These are phyloP conservation scores for Staurois parvus DNA, from an alignment of 2,797 vertebrate genomes.

Conservation along the genomic window DNA sequence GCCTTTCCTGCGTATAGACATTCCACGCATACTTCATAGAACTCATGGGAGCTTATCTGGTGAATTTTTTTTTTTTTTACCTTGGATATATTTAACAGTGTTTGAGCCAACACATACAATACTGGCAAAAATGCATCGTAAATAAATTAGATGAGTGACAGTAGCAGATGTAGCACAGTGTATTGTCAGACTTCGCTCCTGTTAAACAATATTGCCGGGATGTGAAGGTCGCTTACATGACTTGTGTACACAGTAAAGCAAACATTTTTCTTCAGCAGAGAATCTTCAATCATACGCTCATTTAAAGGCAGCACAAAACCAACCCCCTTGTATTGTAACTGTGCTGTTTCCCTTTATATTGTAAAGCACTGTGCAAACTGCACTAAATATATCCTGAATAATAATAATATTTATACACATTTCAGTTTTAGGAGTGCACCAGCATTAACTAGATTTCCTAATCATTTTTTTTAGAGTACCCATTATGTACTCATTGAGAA, in stretches of 20 bases:
- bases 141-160: slow-evolving; percentile 6
- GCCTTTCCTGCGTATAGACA: slow-evolving; percentile 14
- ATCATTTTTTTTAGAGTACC: not conserved
- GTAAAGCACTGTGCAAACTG: no score
- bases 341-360: no score
- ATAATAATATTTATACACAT: not conserved
- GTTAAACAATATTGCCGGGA: not conserved
- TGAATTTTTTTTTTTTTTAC: slow-evolving; percentile 8
- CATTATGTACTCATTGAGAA: not conserved
- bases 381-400: no score
- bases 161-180: not conserved
- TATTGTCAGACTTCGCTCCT: not conserved
- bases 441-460: not conserved
- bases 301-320: not conserved
- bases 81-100: slow-evolving; percentile 7
- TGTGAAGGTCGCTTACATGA: slow-evolving; percentile 6
- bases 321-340: no score
- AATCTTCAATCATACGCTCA: not conserved
- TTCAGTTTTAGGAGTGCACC: no score
- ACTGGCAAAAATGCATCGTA: not conserved
- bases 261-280: not conserved
- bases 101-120: not conserved
- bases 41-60: slow-evolving; percentile 28
- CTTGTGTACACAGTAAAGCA: not conserved
- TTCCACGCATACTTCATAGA: slow-evolving; percentile 28